Percentiles rank a stretch among this genome's conserved stretches.
Evolutionary conservation across 2,113 vertebrate genomes (phyloP).

Genomic region (Thalassarche chlororhynchos): DNA sequence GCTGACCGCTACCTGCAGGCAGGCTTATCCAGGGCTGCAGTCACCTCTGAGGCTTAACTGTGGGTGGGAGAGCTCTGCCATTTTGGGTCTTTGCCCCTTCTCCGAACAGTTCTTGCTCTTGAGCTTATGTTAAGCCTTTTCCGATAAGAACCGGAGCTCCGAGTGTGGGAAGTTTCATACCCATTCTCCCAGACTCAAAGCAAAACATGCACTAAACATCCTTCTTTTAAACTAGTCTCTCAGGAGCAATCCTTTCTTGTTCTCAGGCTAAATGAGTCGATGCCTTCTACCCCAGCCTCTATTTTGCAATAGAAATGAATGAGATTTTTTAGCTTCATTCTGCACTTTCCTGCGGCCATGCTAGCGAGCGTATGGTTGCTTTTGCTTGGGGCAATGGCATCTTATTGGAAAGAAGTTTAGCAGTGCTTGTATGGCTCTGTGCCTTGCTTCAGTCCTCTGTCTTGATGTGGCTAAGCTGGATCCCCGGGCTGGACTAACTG

Average conservation of each 20-base stretch:
- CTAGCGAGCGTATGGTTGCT: not conserved
- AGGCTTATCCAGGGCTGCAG: not conserved
- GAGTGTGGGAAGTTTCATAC: not conserved
- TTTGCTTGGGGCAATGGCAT: not conserved
- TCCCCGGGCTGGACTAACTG: slow-evolving; percentile 30
- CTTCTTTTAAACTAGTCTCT: not conserved
- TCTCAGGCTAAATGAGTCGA: not conserved
- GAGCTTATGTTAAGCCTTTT: not conserved
- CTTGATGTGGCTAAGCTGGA: slow-evolving; percentile 35
- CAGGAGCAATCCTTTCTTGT: not conserved
- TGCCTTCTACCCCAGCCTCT: not conserved
- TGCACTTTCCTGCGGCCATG: not conserved
- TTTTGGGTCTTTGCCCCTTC: not conserved
- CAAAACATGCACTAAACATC: not conserved
- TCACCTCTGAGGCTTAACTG: not conserved
- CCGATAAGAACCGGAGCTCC: not conserved
- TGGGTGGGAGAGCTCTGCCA: not conserved
- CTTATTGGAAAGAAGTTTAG: not conserved
- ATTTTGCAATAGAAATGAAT: not conserved
- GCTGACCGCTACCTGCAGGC: not conserved
- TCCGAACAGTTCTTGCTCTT: not conserved
- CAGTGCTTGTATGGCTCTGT: not conserved
- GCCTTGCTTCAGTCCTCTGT: not conserved
- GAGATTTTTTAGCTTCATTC: not conserved
- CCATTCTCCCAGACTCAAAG: not conserved